Evolutionary conservation across 2,113 vertebrate species (phyloP).

Genomic region (Equus quagga): DNA sequence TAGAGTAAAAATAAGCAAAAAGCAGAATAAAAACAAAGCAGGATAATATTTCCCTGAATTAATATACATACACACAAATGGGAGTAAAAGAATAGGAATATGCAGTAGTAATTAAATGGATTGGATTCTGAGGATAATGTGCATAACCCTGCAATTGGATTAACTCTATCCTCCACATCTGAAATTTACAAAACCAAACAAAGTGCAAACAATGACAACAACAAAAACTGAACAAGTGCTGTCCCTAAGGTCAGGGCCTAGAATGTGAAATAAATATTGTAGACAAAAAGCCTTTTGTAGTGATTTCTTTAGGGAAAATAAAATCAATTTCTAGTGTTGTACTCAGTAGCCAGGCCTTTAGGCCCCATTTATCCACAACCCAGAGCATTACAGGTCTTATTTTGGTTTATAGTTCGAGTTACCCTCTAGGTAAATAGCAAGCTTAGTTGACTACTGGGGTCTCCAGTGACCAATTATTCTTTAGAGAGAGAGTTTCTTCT

Average conservation of each 20-base stretch:
- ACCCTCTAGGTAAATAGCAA: neutral
- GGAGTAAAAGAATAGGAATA: neutral
- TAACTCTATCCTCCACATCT: neutral
- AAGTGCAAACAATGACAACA: neutral
- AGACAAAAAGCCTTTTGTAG: neutral
- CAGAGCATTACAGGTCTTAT: conserved; percentile 23
- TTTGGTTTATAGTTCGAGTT: conserved; percentile 12
- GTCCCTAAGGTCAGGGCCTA: neutral
- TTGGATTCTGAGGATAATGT: neutral
- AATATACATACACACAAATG: neutral
- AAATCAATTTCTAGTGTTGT: conserved; percentile 4
- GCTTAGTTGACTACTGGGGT: neutral
- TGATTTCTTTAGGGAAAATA: neutral
- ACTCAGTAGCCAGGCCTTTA: neutral
- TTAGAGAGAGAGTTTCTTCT: neutral
- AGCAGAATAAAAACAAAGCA: neutral
- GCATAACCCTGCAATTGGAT: neutral
- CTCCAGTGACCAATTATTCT: neutral
- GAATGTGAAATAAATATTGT: neutral
- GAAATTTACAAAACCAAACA: neutral
- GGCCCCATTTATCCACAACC: neutral
- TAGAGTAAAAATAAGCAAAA: neutral
- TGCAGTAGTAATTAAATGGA: neutral
- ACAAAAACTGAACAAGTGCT: neutral
- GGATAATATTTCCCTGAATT: neutral